These are phyloP conservation scores for Acarapis woodi DNA, from an alignment of 1,140 invertebrate genomes.

Conservation along the genomic window DNA sequence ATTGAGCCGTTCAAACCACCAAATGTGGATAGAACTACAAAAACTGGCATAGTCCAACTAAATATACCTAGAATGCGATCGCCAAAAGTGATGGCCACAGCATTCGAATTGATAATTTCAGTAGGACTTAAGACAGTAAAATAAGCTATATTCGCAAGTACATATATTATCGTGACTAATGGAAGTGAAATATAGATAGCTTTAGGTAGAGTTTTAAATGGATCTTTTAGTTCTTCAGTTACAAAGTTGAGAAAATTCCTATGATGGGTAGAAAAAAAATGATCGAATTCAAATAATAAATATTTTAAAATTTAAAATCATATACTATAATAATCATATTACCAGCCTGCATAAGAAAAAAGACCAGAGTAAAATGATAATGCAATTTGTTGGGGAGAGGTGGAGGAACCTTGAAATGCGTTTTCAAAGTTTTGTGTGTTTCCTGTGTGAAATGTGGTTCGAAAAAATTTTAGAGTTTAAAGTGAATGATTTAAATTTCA, in stretches of 20 bases:
- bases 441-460: conserved; percentile 15
- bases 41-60: conserved; percentile 45
- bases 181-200: conserved; percentile 80
- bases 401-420: conserved; percentile 44
- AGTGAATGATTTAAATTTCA: no score
- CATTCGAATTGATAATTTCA: conserved; percentile 52
- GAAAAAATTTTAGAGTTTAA: no score
- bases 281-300: neutral
- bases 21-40: conserved; percentile 55
- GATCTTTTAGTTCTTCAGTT: conserved; percentile 77
- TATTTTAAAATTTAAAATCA: conserved; percentile 20
- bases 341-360: conserved; percentile 88
- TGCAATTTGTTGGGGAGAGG: conserved; percentile 49
- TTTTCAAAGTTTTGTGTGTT: conserved; percentile 32
- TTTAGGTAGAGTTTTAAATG: conserved; percentile 57
- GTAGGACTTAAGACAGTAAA: conserved; percentile 54
- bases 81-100: conserved; percentile 76
- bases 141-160: conserved; percentile 73
- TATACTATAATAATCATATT: conserved; percentile 40
- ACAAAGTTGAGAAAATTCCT: conserved; percentile 89
- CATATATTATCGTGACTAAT: conserved; percentile 63
- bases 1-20: conserved; percentile 62
- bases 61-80: conserved; percentile 34
- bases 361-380: conserved; percentile 78
- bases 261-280: conserved; percentile 14